These are phyloP conservation scores for Eristalis arbustorum DNA, from an alignment of 2,888 invertebrate genomes.

Conservation along the genomic window DNA sequence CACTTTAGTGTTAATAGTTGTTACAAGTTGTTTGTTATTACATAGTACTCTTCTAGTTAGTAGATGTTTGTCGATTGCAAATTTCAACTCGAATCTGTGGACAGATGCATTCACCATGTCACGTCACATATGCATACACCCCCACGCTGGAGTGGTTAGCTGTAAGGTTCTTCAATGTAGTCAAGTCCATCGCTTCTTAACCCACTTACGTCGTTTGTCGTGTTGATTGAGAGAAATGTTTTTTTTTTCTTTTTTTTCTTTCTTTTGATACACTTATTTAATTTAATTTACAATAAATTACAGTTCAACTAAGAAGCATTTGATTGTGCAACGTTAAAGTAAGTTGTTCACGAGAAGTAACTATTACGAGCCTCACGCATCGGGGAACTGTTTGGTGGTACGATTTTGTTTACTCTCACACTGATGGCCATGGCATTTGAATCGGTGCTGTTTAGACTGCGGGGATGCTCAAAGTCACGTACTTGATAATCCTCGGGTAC, in stretches of 20 bases:
- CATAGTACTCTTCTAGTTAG: slow-evolving; percentile 40
- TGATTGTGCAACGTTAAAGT: not conserved
- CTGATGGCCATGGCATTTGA: not conserved
- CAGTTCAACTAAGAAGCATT: slow-evolving; percentile 28
- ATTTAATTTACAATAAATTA: slow-evolving; percentile 57
- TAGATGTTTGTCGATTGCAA: slow-evolving; percentile 46
- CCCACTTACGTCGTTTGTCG: slow-evolving; percentile 53
- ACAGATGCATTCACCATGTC: not conserved
- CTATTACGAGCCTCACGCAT: slow-evolving; percentile 77
- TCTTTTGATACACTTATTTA: slow-evolving; percentile 61
- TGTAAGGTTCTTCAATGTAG: slow-evolving; percentile 38
- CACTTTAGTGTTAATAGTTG: slow-evolving; percentile 50
- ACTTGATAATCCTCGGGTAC: slow-evolving; percentile 73
- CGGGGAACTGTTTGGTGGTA: slow-evolving; percentile 75
- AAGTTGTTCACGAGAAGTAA: slow-evolving; percentile 74
- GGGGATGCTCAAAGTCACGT: slow-evolving; percentile 73
- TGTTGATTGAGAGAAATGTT: slow-evolving; percentile 41
- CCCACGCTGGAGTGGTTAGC: slow-evolving; percentile 35
- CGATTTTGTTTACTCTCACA: slow-evolving; percentile 67
- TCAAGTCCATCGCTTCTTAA: slow-evolving; percentile 43
- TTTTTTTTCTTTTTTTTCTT: slow-evolving; percentile 16
- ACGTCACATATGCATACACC: not conserved
- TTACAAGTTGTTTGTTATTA: slow-evolving; percentile 60
- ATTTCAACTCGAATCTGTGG: not conserved
- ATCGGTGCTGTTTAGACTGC: slow-evolving; percentile 30